Conservation (phyloP, 2,888 invertebrate species). For the Axea sp. region DNA sequence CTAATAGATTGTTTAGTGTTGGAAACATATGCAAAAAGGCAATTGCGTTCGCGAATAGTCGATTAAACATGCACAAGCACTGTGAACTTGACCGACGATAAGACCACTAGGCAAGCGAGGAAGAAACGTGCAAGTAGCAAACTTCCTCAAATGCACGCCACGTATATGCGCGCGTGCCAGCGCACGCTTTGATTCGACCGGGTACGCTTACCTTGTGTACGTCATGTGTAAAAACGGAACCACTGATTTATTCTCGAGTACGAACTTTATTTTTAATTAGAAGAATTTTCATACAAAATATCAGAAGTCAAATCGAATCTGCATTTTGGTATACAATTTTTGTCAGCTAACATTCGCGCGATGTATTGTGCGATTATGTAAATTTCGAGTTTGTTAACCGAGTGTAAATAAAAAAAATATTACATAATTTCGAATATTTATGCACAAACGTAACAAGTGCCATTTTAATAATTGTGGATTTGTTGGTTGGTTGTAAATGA, state of each 20-base stretch:
- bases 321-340: conserved; percentile 1
- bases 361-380: conserved; percentile 8
- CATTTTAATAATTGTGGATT: too few relatives aligned
- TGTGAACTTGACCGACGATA: conserved; percentile 61
- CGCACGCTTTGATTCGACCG: conserved; percentile 48
- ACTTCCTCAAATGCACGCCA: conserved; percentile 54
- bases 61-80: conserved; percentile 48
- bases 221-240: conserved; percentile 1
- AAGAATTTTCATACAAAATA: conserved; percentile 15
- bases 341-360: conserved; percentile 1
- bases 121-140: conserved; percentile 52
- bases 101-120: conserved; percentile 41
- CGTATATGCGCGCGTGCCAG: conserved; percentile 56
- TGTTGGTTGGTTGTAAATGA: too few relatives aligned
- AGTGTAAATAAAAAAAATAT: conserved; percentile 28
- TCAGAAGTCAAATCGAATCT: conserved; percentile 27
- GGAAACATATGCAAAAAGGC: conserved; percentile 9
- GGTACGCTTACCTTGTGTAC: conserved; percentile 23
- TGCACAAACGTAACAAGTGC: too few relatives aligned
- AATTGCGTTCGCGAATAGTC: conserved; percentile 36
- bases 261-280: conserved; percentile 33
- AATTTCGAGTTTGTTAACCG: conserved; percentile 24
- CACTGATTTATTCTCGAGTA: conserved; percentile 12
- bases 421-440: too few relatives aligned
- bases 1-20: conserved; percentile 11